Conservation (phyloP, 2,888 invertebrate species). For the Drosophila rubida region DNA sequence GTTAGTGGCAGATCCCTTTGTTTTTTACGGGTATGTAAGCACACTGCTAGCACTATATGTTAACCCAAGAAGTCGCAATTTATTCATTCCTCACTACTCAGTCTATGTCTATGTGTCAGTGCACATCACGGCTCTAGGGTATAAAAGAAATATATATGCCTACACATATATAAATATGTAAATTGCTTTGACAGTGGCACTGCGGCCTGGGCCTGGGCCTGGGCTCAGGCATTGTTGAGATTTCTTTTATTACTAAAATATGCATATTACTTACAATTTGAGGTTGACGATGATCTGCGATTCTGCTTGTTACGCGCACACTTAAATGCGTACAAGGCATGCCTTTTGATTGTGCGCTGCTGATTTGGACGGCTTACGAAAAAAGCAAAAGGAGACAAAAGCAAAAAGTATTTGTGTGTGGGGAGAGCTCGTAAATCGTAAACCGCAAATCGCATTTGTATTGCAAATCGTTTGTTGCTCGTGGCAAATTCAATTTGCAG, state of each 20-base stretch:
- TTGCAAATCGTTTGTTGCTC: conserved; percentile 45
- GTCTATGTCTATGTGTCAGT: not conserved
- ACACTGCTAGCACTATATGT: not conserved
- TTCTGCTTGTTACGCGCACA: conserved; percentile 36
- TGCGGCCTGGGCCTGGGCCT: conserved; percentile 35
- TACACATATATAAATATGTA: conserved; percentile 46
- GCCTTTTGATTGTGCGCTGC: conserved; percentile 47
- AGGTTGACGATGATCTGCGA: conserved; percentile 41
- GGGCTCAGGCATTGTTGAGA: conserved; percentile 32
- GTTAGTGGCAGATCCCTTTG: not conserved
- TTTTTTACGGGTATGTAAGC: too few relatives aligned
- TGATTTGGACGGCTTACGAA: conserved; percentile 26
- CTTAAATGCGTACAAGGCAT: conserved; percentile 21
- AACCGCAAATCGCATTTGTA: conserved; percentile 37
- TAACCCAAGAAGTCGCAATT: not conserved
- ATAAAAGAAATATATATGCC: conserved; percentile 10
- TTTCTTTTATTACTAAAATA: conserved; percentile 64
- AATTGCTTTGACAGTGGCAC: conserved; percentile 67
- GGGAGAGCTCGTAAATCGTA: conserved; percentile 35
- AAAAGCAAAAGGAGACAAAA: not conserved
- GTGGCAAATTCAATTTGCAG: conserved; percentile 58
- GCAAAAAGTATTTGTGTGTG: conserved; percentile 12
- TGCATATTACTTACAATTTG: conserved; percentile 63
- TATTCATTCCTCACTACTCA: not conserved
- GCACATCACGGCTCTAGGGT: conserved; percentile 13